A percentile compares a stretch with the other conserved stretches of the same genome.
phyloP scores from a whole-genome alignment of 2,113 vertebrate genomes.

The Patagioenas fasciata region DNA sequence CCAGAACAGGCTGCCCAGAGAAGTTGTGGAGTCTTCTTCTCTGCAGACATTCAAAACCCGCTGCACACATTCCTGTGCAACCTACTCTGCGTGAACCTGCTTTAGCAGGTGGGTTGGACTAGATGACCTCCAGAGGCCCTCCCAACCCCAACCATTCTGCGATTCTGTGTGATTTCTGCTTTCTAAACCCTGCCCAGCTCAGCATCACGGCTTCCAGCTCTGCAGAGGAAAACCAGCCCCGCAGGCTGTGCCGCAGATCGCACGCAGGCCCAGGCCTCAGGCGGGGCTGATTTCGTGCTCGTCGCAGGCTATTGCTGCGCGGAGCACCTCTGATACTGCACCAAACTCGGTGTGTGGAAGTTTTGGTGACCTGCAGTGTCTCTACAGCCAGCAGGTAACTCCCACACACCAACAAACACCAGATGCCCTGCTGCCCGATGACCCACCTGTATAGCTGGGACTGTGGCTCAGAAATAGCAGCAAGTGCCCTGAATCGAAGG shows the following conservation, averaged over 20 bases:
- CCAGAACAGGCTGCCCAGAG: too few relatives aligned
- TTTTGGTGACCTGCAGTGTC: neutral
- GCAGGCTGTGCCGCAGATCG: neutral
- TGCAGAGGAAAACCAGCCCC: accelerated
- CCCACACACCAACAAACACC: neutral
- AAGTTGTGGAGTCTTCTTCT: too few relatives aligned
- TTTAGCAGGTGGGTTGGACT: too few relatives aligned
- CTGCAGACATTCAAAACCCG: too few relatives aligned
- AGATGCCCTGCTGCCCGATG: neutral
- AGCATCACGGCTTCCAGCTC: neutral
- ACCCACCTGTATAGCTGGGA: neutral
- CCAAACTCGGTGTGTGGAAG: accelerated
- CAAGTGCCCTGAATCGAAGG: neutral
- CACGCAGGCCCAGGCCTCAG: accelerated
- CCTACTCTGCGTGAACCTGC: too few relatives aligned
- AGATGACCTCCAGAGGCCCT: too few relatives aligned
- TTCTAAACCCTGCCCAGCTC: neutral
- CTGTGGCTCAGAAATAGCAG: neutral
- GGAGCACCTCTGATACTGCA: accelerated
- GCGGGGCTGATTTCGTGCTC: neutral
- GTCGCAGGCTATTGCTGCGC: neutral
- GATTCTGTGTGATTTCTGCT: neutral
- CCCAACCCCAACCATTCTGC: too few relatives aligned
- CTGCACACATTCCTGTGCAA: too few relatives aligned
- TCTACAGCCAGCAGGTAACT: too few relatives aligned